Evolutionary conservation across 2,797 vertebrate species (phyloP).

Genomic region (Pseudomugil tenellus): DNA sequence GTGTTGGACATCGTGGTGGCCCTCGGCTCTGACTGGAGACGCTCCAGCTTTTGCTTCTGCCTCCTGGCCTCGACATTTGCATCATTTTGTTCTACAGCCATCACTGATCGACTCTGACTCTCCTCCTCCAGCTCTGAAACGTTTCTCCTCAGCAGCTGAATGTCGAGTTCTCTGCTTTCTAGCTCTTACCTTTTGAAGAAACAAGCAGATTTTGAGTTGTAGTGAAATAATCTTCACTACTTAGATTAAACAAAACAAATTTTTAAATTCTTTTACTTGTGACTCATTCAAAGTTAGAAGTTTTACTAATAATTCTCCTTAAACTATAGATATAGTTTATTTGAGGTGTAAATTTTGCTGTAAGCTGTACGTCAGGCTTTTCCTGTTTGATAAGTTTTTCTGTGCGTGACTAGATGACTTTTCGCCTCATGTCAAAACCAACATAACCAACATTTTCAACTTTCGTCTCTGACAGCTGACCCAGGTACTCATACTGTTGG

Average conservation of each 20-base stretch:
- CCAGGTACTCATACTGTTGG: conserved; percentile 90
- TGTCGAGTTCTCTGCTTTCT: conserved; percentile 89
- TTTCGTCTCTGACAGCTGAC: conserved; percentile 88
- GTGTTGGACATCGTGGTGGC: conserved; percentile 78
- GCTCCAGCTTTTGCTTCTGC: conserved; percentile 87
- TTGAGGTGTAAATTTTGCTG: conserved; percentile 86
- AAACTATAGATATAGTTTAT: not conserved
- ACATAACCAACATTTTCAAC: conserved; percentile 85
- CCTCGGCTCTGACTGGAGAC: conserved; percentile 87
- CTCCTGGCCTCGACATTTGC: conserved; percentile 79
- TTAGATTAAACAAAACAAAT: not conserved
- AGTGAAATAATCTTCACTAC: not conserved
- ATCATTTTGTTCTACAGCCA: conserved; percentile 84
- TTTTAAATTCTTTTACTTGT: rapidly evolving
- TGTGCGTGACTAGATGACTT: conserved; percentile 83
- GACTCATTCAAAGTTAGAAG: not conserved
- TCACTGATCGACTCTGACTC: conserved; percentile 76
- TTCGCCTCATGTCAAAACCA: conserved; percentile 89
- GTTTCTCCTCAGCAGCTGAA: conserved; percentile 89
- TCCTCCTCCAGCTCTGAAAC: conserved; percentile 89
- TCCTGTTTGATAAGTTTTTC: conserved; percentile 90
- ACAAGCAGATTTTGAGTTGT: not conserved
- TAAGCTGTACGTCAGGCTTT: conserved; percentile 84
- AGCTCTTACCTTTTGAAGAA: conserved; percentile 80
- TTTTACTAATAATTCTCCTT: not conserved